phyloP scores from a whole-genome alignment of 1,140 invertebrate species.

The Hypsibius dujardini region DNA sequence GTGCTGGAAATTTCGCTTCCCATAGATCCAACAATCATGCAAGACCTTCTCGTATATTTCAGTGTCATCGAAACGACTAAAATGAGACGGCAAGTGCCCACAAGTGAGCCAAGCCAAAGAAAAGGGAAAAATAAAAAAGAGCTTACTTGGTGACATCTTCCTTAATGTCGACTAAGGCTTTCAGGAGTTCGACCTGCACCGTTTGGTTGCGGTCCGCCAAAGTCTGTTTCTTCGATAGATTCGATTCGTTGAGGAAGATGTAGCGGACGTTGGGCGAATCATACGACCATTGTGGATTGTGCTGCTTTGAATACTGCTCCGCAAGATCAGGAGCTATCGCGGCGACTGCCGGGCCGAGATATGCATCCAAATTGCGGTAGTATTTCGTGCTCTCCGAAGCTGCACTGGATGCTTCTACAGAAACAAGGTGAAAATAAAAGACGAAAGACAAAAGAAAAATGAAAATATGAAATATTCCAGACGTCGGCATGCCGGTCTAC shows the following conservation, averaged over 20 bases:
- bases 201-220: neutral
- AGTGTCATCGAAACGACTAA: neutral
- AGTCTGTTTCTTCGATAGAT: neutral
- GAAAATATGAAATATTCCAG: no score
- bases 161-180: neutral
- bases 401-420: no score
- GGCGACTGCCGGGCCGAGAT: neutral
- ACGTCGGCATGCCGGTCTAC: no score
- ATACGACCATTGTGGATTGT: neutral
- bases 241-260: neutral
- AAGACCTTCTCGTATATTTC: conserved; percentile 10
- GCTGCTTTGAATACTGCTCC: neutral
- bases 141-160: conserved; percentile 1
- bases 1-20: neutral
- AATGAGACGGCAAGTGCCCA: neutral
- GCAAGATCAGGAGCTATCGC: neutral
- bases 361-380: no score
- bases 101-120: neutral
- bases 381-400: no score
- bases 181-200: neutral
- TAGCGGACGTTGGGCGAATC: neutral
- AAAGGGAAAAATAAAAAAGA: neutral
- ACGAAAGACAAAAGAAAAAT: no score
- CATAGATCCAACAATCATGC: neutral
- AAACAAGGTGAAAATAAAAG: no score